Percentiles rank a stretch among this genome's conserved stretches.
Conservation (phyloP, 2,888 invertebrate genomes). For the Platycnemis pennipes region DNA sequence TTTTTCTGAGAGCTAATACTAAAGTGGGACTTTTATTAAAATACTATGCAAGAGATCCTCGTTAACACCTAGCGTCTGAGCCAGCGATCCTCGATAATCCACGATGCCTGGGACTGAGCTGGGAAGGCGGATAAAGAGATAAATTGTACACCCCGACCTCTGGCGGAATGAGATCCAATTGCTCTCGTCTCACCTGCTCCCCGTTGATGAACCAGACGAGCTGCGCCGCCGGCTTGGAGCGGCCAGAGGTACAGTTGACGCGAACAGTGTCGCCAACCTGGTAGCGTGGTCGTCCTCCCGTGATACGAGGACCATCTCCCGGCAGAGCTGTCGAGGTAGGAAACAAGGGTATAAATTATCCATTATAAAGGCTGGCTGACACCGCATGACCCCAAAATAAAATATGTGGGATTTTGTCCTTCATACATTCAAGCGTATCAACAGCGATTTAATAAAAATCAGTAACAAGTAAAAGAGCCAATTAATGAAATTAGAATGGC, state of each 20-base stretch:
- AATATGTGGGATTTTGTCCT: too few relatives aligned
- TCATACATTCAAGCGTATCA: too few relatives aligned
- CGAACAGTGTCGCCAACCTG: conserved; percentile 90
- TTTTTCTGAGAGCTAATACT: not conserved
- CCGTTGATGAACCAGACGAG: conserved; percentile 94
- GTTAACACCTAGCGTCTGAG: not conserved
- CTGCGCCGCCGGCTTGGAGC: conserved; percentile 90
- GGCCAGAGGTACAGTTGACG: conserved; percentile 91
- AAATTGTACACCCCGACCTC: not conserved
- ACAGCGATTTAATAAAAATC: too few relatives aligned
- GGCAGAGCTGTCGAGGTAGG: conserved; percentile 85
- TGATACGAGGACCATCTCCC: conserved; percentile 90
- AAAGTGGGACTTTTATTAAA: not conserved
- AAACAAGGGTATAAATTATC: conserved; percentile 7
- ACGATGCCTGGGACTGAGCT: not conserved
- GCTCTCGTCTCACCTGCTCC: conserved; percentile 81
- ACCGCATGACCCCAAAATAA: too few relatives aligned
- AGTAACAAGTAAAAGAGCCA: too few relatives aligned
- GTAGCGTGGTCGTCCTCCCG: conserved; percentile 89
- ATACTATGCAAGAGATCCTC: not conserved
- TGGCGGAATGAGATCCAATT: not conserved
- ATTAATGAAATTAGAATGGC: too few relatives aligned
- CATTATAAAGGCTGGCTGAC: too few relatives aligned
- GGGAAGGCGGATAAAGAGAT: not conserved
- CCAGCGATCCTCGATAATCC: not conserved